These are phyloP conservation scores for Ophion ventricosus DNA, from an alignment of 2,888 invertebrate genomes.

Conservation along the genomic window DNA sequence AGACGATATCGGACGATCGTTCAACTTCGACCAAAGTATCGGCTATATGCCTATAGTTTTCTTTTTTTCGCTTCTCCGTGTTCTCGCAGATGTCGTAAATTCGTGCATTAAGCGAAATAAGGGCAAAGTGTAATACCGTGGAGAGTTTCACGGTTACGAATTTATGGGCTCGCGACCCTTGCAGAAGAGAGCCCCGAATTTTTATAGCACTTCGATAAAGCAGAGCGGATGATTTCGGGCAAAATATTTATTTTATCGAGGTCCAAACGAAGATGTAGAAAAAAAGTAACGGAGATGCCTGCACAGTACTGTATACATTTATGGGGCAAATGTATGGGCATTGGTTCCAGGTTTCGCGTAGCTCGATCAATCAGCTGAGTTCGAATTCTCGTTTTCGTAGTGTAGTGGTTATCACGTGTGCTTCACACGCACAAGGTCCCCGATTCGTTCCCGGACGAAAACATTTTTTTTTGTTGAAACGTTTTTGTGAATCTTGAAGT, in stretches of 20 bases:
- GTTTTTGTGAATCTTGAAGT: too few species aligned
- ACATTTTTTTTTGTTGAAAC: constrained; percentile 60
- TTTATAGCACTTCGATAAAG: neutral
- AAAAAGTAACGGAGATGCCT: too few species aligned
- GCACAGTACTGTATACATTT: too few species aligned
- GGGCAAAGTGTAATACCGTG: neutral
- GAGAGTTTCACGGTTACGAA: neutral
- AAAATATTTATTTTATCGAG: neutral
- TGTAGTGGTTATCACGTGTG: constrained; percentile 92
- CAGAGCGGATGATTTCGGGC: neutral
- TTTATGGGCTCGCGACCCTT: constrained; percentile 4
- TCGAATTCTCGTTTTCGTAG: constrained; percentile 86
- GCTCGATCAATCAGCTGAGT: too few species aligned
- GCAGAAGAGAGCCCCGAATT: neutral
- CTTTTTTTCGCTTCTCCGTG: neutral
- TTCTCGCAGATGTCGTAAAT: constrained; percentile 3
- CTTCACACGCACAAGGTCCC: constrained; percentile 89
- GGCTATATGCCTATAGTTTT: neutral
- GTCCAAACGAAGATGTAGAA: too few species aligned
- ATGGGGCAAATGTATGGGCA: too few species aligned
- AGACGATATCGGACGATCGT: constrained; percentile 28
- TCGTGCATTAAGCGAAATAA: constrained; percentile 14
- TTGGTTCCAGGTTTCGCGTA: too few species aligned
- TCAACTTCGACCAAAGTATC: constrained; percentile 16
- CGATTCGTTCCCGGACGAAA: constrained; percentile 79